Evolutionary conservation across 2,113 vertebrate genomes (phyloP).

Genomic region (Pachypanchax playfairii): DNA sequence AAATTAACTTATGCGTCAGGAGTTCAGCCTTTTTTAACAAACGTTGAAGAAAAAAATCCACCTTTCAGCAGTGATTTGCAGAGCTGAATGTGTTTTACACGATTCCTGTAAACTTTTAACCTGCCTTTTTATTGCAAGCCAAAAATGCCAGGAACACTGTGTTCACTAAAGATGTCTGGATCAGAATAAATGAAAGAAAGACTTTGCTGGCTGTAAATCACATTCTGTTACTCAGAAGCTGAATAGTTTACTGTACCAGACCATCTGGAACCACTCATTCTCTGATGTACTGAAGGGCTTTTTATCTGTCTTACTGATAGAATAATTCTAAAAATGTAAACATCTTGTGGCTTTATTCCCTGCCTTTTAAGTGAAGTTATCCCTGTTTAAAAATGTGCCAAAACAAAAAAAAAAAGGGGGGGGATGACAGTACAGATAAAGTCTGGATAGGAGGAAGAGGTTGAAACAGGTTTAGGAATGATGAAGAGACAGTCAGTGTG

Average conservation of each 20-base stretch:
- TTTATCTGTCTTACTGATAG: not conserved
- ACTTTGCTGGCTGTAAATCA: conserved; percentile 25
- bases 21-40: not conserved
- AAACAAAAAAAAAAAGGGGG: conserved; percentile 37
- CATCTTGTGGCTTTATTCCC: conserved; percentile 2
- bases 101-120: conserved; percentile 70
- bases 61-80: conserved; percentile 7
- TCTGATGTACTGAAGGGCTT: not conserved
- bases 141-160: conserved; percentile 64
- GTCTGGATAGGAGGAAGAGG: conserved; percentile 33
- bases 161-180: conserved; percentile 34
- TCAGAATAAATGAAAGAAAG: conserved; percentile 24
- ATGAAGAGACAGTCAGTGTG: conserved; percentile 49
- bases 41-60: not conserved
- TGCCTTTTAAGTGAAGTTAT: conserved; percentile 14
- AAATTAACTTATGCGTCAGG: not conserved
- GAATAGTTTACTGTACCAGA: not conserved
- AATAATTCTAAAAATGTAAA: not conserved
- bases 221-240: conserved; percentile 3
- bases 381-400: conserved; percentile 33
- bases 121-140: conserved; percentile 57
- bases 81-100: conserved; percentile 47
- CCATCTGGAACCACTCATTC: conserved; percentile 2
- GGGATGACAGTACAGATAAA: conserved; percentile 49
- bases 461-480: conserved; percentile 57